Conservation (phyloP, 2,888 invertebrate genomes). For the Nephrotoma appendiculata region DNA sequence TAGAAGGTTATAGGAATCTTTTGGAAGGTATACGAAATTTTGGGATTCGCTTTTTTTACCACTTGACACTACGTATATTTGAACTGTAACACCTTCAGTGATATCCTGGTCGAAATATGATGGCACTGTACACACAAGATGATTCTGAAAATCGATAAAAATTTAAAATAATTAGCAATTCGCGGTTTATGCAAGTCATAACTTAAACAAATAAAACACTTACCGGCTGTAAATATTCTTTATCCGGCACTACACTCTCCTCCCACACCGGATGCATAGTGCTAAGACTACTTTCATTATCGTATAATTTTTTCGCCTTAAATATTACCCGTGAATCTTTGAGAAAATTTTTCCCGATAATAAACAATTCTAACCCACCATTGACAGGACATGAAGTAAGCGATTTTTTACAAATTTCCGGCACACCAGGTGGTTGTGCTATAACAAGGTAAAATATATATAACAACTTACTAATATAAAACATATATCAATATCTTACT, state of each 20-base stretch:
- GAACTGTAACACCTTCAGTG: constrained; percentile 54
- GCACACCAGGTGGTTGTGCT: constrained; percentile 87
- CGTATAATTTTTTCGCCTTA: constrained; percentile 33
- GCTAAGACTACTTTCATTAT: constrained; percentile 19
- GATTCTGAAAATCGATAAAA: constrained; percentile 45
- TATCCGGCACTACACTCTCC: constrained; percentile 68
- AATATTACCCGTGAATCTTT: constrained; percentile 81
- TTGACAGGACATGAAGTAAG: constrained; percentile 61
- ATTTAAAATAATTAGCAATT: constrained; percentile 8
- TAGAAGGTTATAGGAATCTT: constrained; percentile 22
- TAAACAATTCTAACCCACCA: constrained; percentile 73
- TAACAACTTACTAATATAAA: constrained; percentile 1
- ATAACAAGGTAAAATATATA: constrained; percentile 10
- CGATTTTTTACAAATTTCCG: constrained; percentile 84
- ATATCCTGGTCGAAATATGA: constrained; percentile 52
- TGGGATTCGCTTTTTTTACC: constrained; percentile 79
- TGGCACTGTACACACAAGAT: constrained; percentile 75
- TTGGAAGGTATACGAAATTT: constrained; percentile 65
- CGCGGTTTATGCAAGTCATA: background rate
- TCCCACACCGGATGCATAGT: constrained; percentile 50
- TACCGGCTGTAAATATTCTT: constrained; percentile 78
- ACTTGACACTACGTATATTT: constrained; percentile 67
- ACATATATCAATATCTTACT: constrained; percentile 45
- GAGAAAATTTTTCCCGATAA: constrained; percentile 82
- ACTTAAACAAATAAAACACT: background rate